These are phyloP conservation scores for Hydrotaea diabolus DNA, from an alignment of 2,888 invertebrate genomes.

Conservation along the genomic window DNA sequence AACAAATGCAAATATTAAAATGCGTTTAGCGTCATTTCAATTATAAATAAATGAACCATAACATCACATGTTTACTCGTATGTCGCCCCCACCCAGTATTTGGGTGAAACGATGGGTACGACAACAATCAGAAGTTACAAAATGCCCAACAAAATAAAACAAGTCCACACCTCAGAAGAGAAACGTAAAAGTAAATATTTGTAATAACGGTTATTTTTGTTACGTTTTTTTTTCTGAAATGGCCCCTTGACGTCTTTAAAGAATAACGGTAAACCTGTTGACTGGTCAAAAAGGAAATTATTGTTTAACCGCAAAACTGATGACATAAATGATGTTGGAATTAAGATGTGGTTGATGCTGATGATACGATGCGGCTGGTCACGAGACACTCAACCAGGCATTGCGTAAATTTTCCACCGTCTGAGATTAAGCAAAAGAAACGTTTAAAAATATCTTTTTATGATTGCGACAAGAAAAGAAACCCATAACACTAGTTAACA, in stretches of 20 bases:
- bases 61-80: not conserved
- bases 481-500: too few relatives aligned
- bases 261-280: not conserved
- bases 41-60: constrained; percentile 1
- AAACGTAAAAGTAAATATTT: not conserved
- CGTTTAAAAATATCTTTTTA: too few relatives aligned
- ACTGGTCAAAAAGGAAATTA: not conserved
- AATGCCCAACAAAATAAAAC: not conserved
- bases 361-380: not conserved
- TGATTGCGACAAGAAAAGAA: too few relatives aligned
- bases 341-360: not conserved
- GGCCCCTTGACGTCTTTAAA: not conserved
- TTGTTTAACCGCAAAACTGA: not conserved
- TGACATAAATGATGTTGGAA: not conserved
- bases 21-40: not conserved
- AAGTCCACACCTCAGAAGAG: too few relatives aligned
- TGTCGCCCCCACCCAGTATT: too few relatives aligned
- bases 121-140: too few relatives aligned
- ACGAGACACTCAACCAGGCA: not conserved
- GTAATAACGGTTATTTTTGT: not conserved
- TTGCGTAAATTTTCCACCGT: not conserved
- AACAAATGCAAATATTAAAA: too few relatives aligned
- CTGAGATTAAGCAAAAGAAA: too few relatives aligned
- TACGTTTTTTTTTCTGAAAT: not conserved
- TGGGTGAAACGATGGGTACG: not conserved